phyloP scores from a whole-genome alignment of 2,797 vertebrate species.

The Danio jaintianensis region DNA sequence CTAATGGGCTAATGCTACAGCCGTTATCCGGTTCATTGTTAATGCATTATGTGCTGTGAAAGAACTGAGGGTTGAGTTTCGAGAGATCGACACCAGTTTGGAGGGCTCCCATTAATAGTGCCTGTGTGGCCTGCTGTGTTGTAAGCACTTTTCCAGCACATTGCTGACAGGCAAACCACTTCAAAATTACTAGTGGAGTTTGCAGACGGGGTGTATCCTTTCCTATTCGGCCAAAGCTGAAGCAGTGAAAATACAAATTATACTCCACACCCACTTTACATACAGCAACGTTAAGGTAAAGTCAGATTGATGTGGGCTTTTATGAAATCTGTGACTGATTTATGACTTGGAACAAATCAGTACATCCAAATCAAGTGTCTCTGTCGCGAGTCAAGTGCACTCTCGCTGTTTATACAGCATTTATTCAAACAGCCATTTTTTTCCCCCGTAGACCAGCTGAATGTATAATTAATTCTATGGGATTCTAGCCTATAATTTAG shows the following conservation, averaged over 20 bases:
- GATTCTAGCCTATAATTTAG: conserved; percentile 55
- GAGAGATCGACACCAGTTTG: conserved; percentile 51
- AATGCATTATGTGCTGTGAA: conserved; percentile 75
- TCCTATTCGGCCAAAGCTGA: conserved; percentile 11
- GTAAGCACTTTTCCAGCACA: conserved; percentile 45
- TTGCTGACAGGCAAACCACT: conserved; percentile 40
- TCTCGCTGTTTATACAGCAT: conserved; percentile 45
- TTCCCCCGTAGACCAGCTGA: conserved; percentile 60
- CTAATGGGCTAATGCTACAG: conserved; percentile 69
- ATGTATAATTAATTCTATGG: conserved; percentile 65
- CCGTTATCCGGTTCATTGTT: conserved; percentile 76
- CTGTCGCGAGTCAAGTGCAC: conserved; percentile 41
- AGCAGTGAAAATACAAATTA: conserved; percentile 7
- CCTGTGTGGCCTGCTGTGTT: conserved; percentile 42
- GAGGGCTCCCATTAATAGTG: conserved; percentile 39
- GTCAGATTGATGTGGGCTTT: conserved; percentile 13
- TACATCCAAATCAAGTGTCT: conserved; percentile 49
- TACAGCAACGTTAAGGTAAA: conserved; percentile 14
- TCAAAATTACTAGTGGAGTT: conserved; percentile 32
- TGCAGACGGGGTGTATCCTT: conserved; percentile 11
- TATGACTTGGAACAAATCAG: conserved; percentile 56
- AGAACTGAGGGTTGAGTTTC: conserved; percentile 39
- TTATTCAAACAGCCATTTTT: conserved; percentile 51
- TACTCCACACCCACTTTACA: background rate
- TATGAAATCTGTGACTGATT: conserved; percentile 36